Evolutionary conservation across 2,113 vertebrate species (phyloP).

Genomic region (Cyprinodon tularosa): DNA sequence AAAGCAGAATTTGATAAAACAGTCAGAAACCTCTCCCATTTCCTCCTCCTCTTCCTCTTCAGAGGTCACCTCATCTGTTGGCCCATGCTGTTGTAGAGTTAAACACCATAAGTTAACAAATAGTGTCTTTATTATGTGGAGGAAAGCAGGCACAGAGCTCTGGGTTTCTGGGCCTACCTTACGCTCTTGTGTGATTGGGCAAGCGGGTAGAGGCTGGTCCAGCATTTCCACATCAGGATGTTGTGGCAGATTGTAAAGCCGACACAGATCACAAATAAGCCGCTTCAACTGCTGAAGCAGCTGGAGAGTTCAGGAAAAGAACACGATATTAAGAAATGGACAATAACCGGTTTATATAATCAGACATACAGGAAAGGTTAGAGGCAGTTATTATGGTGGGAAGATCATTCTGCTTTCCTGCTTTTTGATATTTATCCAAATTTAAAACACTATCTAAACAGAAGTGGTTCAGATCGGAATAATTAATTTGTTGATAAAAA

Average conservation of each 20-base stretch:
- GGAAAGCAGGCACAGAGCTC: neutral
- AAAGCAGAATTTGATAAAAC: neutral
- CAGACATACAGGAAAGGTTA: too few relatives aligned
- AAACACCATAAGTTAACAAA: slow-evolving; percentile 6
- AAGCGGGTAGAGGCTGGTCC: slow-evolving; percentile 93
- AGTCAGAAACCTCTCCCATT: slow-evolving; percentile 86
- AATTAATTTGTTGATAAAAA: neutral
- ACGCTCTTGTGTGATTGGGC: slow-evolving; percentile 83
- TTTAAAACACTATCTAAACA: too few relatives aligned
- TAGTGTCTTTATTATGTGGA: neutral
- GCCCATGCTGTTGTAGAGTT: slow-evolving; percentile 65
- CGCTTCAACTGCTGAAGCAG: slow-evolving; percentile 95
- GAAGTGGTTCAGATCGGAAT: neutral
- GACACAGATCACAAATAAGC: slow-evolving; percentile 96
- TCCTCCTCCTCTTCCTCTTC: slow-evolving; percentile 95
- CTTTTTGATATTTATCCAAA: too few relatives aligned
- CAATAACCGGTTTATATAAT: too few relatives aligned
- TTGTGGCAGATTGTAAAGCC: slow-evolving; percentile 96
- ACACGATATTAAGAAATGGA: neutral
- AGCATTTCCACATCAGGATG: slow-evolving; percentile 98
- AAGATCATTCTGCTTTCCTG: too few relatives aligned
- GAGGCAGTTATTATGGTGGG: too few relatives aligned
- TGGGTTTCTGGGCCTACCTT: slow-evolving; percentile 60
- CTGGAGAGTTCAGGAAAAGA: slow-evolving; percentile 63
- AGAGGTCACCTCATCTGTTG: slow-evolving; percentile 91